Evolutionary conservation across 2,888 invertebrate species (phyloP), one percentile per base, ranked within the genome.

Genomic region (Lithodes maja): DNA sequence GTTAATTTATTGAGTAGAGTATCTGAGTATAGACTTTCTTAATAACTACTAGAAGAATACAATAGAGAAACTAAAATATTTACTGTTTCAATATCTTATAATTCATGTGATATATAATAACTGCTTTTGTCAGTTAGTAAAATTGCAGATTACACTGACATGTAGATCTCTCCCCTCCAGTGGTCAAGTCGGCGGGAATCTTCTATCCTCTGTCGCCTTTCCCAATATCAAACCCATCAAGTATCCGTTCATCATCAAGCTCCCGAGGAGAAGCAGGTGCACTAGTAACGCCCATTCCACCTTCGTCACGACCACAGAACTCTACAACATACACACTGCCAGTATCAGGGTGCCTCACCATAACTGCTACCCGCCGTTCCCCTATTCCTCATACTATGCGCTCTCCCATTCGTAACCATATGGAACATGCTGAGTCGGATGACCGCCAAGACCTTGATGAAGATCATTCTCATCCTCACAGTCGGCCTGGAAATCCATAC

Each of bases 131-230:
- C 80, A 5, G 55, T 17, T n/a, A 5, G 77, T 17, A 33, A 50
- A 89, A 85, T 74, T 85, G 61, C 89, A 90, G 90, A 83, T 90
- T 90, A 90, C 91, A 90, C 91, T 91, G 90, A 90, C 88, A 68
- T 86, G 83, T 82, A 91, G 91, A 90, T 90, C 82, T 89, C 55
- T 87, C 89, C 83, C 89, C 91, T 87, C 95, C 96, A 97, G 96
- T 97, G 95, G 97, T 98, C 95, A 97, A 97, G 96, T 97, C 97
- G 94, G 96, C 97, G 93, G 97, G 98, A 94, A 97, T 97, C 94
- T 98, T 97, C 95, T 97, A 97, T 95, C 98, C 98, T 93, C 96
- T 97, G 93, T 97, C 96, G 93, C 93, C 94, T 95, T 95, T 94
- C 85, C 93, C 93, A 54, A 89, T 87, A n/a, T 84, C 89, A 33